Base-by-base conservation (phyloP, 2,888 invertebrate genomes). In the Pheosia tremula region DNA sequence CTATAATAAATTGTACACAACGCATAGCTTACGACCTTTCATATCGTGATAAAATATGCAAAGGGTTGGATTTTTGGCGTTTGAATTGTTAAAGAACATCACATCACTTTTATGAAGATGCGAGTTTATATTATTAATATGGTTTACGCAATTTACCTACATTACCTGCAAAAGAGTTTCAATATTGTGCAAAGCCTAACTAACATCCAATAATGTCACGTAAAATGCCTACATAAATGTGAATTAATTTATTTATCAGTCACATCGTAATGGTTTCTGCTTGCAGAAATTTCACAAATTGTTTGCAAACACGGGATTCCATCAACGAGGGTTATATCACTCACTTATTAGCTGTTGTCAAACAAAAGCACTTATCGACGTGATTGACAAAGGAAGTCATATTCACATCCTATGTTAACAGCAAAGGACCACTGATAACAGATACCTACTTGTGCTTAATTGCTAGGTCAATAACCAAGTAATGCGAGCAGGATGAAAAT, bases 371-470 rank as follows among this genome's bases (percentile, higher is more conserved):
- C 59, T 66, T 72, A 72, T 72, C 65, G 49, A 36, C 56, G 41
- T 37, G 59, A 56, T 63, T 59, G 50, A 63, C 59, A 58, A 71
- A 69, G 74, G 67, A 75, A 74, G 65, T 64, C 56, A 58, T 58
- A 68, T 60, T 59, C 59, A 61, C 67, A 65, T 63, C 67, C 63
- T 68, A 60, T 53, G 59, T n/a, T 47, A 9, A 43, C 43, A 43
- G 43, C 8, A n/a, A 5, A 47, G 47, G 11, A 47, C 47, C 11
- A 5, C 47, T 47, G 47, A 47, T 47, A 47, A 47, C n/a, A 9
- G 9, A 53, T 36, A 39, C 39, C 59, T 63, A 60, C 71, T 73
- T 69, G 57, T 49, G 57, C 11, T 63, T 62, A 54, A 63, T 59
- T 60, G 57, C 37, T 53, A 63, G 67, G 71, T 71, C 68, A 68